A percentile compares a stretch with the other conserved stretches of the same genome.
These are phyloP conservation scores for Bubo blakistoni DNA, from an alignment of 2,113 vertebrate species.

Conservation along the genomic window DNA sequence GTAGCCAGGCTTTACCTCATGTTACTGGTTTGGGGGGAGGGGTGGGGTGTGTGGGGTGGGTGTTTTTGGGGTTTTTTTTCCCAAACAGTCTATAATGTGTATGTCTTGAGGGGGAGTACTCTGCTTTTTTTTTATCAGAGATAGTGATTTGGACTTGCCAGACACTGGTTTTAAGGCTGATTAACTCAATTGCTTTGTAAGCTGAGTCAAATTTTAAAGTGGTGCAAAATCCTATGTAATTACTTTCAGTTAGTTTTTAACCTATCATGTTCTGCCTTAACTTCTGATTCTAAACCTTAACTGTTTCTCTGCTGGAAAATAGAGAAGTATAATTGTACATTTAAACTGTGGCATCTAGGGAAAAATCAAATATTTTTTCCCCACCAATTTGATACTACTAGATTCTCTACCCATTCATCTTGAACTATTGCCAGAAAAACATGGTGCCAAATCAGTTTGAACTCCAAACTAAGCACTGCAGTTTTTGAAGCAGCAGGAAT, in stretches of 20 bases:
- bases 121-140: neutral
- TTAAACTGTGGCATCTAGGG: neutral
- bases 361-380: fast-evolving
- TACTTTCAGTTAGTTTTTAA: neutral
- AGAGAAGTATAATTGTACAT: neutral
- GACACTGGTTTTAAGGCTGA: neutral
- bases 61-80: neutral
- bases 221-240: neutral
- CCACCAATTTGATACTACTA: neutral
- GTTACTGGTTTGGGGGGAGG: neutral
- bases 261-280: neutral
- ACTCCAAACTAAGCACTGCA: neutral
- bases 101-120: neutral
- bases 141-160: neutral
- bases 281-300: neutral
- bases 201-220: neutral
- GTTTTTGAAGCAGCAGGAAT: neutral
- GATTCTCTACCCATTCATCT: neutral
- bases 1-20: neutral
- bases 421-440: neutral
- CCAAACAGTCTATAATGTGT: neutral
- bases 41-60: no score
- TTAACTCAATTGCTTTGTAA: neutral
- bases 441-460: fast-evolving
- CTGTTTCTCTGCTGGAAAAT: neutral